A percentile compares a stretch with the other conserved stretches of the same genome.
phyloP scores from a whole-genome alignment of 2,113 vertebrate species.

The Larimichthys crocea region DNA sequence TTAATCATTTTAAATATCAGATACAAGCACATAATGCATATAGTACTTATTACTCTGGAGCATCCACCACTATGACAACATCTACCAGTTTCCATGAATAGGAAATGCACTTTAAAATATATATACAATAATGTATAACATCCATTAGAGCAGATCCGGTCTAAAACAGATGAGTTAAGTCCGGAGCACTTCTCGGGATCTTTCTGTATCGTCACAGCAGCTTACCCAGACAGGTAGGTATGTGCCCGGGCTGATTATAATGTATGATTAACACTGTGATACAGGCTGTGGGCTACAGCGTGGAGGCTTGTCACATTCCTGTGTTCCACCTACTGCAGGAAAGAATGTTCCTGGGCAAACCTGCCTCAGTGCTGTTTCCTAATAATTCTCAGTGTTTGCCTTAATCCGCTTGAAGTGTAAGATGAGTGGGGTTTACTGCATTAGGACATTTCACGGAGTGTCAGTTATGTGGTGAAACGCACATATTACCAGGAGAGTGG shows the following conservation, averaged over 20 bases:
- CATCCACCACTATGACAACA: neutral
- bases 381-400: slow-evolving; percentile 17
- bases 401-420: slow-evolving; percentile 56
- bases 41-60: too few species aligned
- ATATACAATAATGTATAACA: neutral
- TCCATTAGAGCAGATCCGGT: neutral
- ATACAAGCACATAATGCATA: too few species aligned
- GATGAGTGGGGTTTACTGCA: slow-evolving; percentile 48
- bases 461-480: slow-evolving; percentile 15
- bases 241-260: slow-evolving; percentile 34
- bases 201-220: neutral
- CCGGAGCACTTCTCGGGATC: neutral
- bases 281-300: slow-evolving; percentile 18
- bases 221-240: slow-evolving; percentile 50
- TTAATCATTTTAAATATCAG: too few species aligned
- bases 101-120: neutral
- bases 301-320: slow-evolving; percentile 60
- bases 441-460: slow-evolving; percentile 20
- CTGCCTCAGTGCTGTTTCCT: slow-evolving; percentile 17
- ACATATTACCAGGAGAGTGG: neutral
- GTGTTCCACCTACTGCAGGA: slow-evolving; percentile 20
- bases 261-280: slow-evolving; percentile 45
- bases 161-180: neutral
- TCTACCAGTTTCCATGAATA: neutral
- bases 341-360: slow-evolving; percentile 49